Percentiles rank a stretch among this genome's conserved stretches.
Conservation (phyloP, 2,888 invertebrate species). For the Therioaphis trifolii region DNA sequence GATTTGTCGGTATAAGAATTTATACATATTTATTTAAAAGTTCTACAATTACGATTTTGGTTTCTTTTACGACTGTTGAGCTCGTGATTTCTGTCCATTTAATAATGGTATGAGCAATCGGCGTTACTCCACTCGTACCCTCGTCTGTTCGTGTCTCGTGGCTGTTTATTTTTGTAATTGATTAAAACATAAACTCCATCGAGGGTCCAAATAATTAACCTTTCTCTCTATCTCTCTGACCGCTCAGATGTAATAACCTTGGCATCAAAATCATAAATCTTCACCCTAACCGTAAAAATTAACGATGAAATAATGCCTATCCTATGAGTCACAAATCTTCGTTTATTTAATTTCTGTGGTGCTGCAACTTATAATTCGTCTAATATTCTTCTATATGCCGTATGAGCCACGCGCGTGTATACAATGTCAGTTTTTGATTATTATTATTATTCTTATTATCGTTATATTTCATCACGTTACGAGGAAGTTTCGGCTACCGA, state of each 20-base stretch:
- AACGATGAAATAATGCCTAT: constrained; percentile 44
- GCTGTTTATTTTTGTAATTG: constrained; percentile 44
- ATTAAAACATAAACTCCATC: constrained; percentile 38
- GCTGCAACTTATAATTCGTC: neutral
- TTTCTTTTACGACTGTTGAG: neutral
- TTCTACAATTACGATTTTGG: neutral
- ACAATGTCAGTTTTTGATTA: too few relatives aligned
- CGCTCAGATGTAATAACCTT: neutral
- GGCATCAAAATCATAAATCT: constrained; percentile 41
- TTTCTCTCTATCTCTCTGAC: neutral
- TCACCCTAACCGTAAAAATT: constrained; percentile 42
- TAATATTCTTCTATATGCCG: too few relatives aligned
- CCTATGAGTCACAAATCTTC: constrained; percentile 49
- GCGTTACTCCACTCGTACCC: neutral
- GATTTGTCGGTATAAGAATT: too few relatives aligned
- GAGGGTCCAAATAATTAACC: constrained; percentile 40
- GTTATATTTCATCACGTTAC: constrained; percentile 30
- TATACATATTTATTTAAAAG: too few relatives aligned
- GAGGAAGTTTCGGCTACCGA: constrained; percentile 12
- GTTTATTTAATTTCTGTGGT: constrained; percentile 30
- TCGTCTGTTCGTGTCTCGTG: constrained; percentile 18
- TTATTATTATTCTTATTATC: constrained; percentile 2
- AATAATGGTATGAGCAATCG: neutral
- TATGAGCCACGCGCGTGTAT: too few relatives aligned
- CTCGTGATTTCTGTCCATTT: neutral